Evolutionary conservation across 2,888 invertebrate species (phyloP), one percentile per base, ranked within the genome.

Genomic region (Drosophila emarginata): DNA sequence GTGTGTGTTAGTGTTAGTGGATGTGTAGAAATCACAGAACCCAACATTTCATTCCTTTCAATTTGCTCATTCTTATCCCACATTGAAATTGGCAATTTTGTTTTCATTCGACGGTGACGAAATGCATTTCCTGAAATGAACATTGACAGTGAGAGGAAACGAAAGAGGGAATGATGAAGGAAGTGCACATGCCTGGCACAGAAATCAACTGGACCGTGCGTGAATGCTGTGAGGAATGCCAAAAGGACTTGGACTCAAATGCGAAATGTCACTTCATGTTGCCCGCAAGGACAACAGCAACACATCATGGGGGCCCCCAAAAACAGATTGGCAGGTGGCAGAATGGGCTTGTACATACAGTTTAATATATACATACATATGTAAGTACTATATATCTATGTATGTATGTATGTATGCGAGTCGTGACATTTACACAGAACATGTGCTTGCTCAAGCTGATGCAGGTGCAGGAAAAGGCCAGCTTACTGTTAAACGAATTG

Each of bases 41-140:
- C 15, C 15, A 15, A 15, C 45, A 45, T 18, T 45, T 45, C 4
- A 1, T 45, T 45, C 18, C 40, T 9, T 7, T 6, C 37, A 4
- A 4, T 50, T 21, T 52, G 12, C 51, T 28, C 7, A 12, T 36
- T 36, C 59, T 26, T 32, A 37, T 54, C 59, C 64, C 64, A 56
- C 60, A 67, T 68, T 69, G 69, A 80, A 88, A 89, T 88, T 88
- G 87, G 72, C 89, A 88, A 89, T 89, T 88, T 88, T 79, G 72
- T 77, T 88, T 88, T 86, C 84, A 84, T 79, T 83, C 74, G 82
- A 68, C 72, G 69, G 74, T 81, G 85, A 87, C 78, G 88, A 84
- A 87, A 81, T 82, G 79, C 80, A 85, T 85, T 87, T 87, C 87
- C 87, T 73, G 83, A 65, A 83, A 86, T 75, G 67, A 72, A 77